Base-by-base conservation (phyloP, 2,113 vertebrate species). In the Chaenocephalus aceratus region DNA sequence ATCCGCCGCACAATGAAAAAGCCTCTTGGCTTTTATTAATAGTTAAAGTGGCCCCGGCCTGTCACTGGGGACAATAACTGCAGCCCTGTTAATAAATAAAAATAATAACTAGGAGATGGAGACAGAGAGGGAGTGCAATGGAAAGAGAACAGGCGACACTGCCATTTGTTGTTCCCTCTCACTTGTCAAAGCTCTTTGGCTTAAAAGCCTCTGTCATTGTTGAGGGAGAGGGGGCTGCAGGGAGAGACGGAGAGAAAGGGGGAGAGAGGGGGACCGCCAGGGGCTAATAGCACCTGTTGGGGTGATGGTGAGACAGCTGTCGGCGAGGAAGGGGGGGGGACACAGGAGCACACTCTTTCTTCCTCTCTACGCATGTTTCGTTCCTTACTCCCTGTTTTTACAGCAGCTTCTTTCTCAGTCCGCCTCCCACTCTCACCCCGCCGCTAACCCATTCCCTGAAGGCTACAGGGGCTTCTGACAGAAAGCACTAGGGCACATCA, bases 101-200 rank as follows among this genome's bases (percentile, higher is more conserved):
- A 96, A 96, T 96, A 96, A 96, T 94, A 95, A 93, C 96, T 96
- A 94, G 87, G 72, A 93, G 95, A 95, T 92, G 83, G 93, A 89
- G 90, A 92, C 93, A 93, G 91, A 94, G 95, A 95, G 94, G 92
- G 88, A 78, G 93, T 86, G 93, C 94, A 91, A 83, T 74, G 90
- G 94, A 93, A 90, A 88, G 86, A 84, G 88, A 92, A 93, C 95
- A 89, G 94, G 95, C 95, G 93, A 95, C 90, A 46, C 45, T 92
- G 95, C 96, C 96, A 96, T 97, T 96, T 97, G 96, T 96, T 97
- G 93, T 96, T 96, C 94, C 93, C 93, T 96, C 96, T 96, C 94
- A 95, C 95, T 96, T 97, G 96, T 97, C 97, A 97, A 94, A 96
- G 92, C 95, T 95, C 93, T 95, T 92, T 94, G 95, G 94, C 95